Conservation (phyloP, 37 sponge, comb jelly and placozoan genomes). For the Dysidea cf. avara region DNA sequence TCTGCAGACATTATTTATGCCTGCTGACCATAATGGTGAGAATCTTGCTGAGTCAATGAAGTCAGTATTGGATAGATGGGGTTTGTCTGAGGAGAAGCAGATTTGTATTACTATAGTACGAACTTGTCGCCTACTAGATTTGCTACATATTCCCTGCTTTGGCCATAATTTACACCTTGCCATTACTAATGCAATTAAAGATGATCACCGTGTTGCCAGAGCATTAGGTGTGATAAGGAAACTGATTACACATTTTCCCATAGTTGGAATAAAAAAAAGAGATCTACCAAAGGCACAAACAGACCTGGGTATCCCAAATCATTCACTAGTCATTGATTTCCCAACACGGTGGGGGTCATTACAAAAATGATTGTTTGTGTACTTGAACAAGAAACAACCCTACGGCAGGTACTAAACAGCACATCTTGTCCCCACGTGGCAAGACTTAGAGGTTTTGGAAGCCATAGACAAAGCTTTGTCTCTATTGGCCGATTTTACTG, state of each 20-base stretch:
- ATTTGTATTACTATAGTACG: conserved; percentile 33
- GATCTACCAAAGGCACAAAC: conserved; percentile 13
- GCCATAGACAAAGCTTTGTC: conserved; percentile 21
- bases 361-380: conserved; percentile 24
- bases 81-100: conserved; percentile 1
- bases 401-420: conserved; percentile 35
- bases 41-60: conserved; percentile 28
- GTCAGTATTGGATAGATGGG: conserved; percentile 19
- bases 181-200: conserved; percentile 12
- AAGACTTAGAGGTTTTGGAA: conserved; percentile 33
- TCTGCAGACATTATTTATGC: conserved; percentile 31
- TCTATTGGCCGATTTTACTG: conserved; percentile 34
- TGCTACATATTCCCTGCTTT: conserved; percentile 30
- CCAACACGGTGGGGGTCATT: conserved; percentile 38
- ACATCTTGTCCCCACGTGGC: conserved; percentile 41
- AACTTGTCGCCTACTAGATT: background rate
- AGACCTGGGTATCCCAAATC: conserved; percentile 24
- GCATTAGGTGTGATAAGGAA: conserved; percentile 23
- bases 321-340: conserved; percentile 14
- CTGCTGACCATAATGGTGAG: conserved; percentile 44
- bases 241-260: conserved; percentile 17
- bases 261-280: conserved; percentile 22
- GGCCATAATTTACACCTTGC: conserved; percentile 45
- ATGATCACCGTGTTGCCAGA: conserved; percentile 6
- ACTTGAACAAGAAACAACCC: conserved; percentile 34